Percentiles rank a stretch among this genome's conserved stretches.
Evolutionary conservation across 2,888 invertebrate species (phyloP).

Genomic region (Rotaria socialis): DNA sequence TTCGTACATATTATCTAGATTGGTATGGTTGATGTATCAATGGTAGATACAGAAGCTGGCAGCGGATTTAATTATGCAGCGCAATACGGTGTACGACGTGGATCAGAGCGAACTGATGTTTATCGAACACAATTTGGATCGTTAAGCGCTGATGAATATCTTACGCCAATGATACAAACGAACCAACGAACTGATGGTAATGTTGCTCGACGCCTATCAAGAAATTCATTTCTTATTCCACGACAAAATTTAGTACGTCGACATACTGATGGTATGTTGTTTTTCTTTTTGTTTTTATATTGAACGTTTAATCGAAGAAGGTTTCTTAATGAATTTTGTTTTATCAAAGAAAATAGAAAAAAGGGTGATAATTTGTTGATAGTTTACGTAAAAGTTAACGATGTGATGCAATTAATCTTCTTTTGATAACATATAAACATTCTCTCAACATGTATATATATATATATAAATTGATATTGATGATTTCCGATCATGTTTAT

Average conservation of each 20-base stretch:
- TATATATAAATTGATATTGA: too few relatives aligned
- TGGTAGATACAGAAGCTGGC: neutral
- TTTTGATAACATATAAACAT: too few relatives aligned
- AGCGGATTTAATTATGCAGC: neutral
- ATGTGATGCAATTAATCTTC: too few relatives aligned
- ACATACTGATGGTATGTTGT: neutral
- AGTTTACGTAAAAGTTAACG: neutral
- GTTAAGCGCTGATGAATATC: neutral
- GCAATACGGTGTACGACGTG: neutral
- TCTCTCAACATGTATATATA: too few relatives aligned
- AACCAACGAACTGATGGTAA: neutral
- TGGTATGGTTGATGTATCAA: neutral
- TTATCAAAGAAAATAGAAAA: too few relatives aligned
- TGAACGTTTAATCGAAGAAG: too few relatives aligned
- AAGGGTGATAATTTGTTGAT: neutral
- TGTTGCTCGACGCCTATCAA: neutral
- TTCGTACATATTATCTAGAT: neutral
- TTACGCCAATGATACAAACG: neutral
- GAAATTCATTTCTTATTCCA: conserved; percentile 31
- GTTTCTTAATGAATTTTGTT: too few relatives aligned
- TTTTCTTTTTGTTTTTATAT: neutral
- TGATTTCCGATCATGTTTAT: too few relatives aligned
- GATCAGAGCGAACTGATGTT: neutral
- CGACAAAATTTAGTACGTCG: neutral
- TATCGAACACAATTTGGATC: conserved; percentile 37